A percentile compares a stretch with the other conserved stretches of the same genome.
phyloP scores from a whole-genome alignment of 2,113 vertebrate genomes.

The Sterrhoptilus dennistouni region DNA sequence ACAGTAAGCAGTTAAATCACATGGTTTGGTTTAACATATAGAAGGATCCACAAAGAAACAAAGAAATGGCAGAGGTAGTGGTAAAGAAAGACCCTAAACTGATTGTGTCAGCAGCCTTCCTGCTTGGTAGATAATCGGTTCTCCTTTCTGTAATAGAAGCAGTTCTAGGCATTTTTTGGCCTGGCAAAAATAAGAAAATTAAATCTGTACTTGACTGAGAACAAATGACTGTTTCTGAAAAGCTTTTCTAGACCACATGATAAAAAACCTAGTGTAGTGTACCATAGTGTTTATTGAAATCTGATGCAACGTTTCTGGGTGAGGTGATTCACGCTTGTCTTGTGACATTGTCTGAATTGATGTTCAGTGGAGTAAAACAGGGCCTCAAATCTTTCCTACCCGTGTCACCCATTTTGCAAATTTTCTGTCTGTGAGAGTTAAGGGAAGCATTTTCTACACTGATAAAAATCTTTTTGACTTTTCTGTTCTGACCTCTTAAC shows the following conservation, averaged over 20 bases:
- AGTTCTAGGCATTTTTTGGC: not conserved
- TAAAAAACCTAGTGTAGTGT: rapidly evolving
- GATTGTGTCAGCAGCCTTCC: not conserved
- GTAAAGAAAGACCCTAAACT: not conserved
- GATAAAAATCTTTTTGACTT: not conserved
- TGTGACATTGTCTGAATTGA: not conserved
- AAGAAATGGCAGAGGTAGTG: not conserved
- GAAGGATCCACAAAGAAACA: not conserved
- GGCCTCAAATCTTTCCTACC: not conserved
- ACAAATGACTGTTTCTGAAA: not conserved
- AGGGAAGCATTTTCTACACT: not conserved
- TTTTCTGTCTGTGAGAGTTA: not conserved
- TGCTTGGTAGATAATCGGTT: not conserved
- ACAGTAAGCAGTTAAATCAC: not conserved
- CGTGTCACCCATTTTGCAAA: not conserved
- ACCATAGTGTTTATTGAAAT: not conserved
- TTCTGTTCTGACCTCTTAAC: not conserved
- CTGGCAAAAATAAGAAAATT: not conserved
- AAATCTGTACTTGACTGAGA: not conserved
- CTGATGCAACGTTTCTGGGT: not conserved
- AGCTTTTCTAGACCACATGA: not conserved
- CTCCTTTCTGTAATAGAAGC: not conserved
- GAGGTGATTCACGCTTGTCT: not conserved
- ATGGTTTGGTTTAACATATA: not conserved
- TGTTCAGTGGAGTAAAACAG: not conserved